phyloP scores from a whole-genome alignment of 1,140 invertebrate species.

The Conus ventricosus region DNA sequence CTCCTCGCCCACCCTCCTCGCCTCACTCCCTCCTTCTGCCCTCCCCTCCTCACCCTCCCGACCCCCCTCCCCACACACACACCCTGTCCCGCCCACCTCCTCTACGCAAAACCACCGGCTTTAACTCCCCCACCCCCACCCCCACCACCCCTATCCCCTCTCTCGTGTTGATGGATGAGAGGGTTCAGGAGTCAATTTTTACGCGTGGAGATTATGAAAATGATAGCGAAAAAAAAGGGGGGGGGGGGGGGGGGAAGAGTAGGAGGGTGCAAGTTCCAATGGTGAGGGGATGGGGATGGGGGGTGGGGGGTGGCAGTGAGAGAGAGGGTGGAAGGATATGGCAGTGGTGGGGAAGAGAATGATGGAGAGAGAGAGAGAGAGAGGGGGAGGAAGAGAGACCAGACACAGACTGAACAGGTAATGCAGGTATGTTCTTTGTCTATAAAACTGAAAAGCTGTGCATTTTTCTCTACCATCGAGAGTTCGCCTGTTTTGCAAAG shows the following conservation, averaged over 20 bases:
- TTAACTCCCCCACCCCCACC: no score
- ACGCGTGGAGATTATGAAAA: background rate
- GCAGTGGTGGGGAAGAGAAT: background rate
- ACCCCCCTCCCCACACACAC: no score
- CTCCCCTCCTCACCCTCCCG: no score
- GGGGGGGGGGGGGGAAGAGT: background rate
- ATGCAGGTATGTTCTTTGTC: no score
- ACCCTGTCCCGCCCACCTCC: no score
- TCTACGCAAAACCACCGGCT: no score
- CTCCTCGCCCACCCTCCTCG: background rate
- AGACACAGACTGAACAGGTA: background rate
- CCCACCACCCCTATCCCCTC: background rate
- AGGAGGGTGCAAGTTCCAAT: background rate
- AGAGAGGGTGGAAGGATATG: no score
- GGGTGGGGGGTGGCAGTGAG: background rate
- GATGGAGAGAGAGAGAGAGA: background rate
- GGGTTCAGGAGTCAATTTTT: background rate
- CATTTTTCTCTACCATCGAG: no score
- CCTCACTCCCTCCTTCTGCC: no score
- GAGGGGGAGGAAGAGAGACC: background rate
- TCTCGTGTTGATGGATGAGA: background rate
- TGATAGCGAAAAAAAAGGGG: background rate
- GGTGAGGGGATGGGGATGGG: no score
- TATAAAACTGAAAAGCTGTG: no score
- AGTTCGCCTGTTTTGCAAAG: no score